Percentiles rank a stretch among this genome's conserved stretches.
These are phyloP conservation scores for Incurvaria masculella DNA, from an alignment of 2,888 invertebrate genomes.

Conservation along the genomic window DNA sequence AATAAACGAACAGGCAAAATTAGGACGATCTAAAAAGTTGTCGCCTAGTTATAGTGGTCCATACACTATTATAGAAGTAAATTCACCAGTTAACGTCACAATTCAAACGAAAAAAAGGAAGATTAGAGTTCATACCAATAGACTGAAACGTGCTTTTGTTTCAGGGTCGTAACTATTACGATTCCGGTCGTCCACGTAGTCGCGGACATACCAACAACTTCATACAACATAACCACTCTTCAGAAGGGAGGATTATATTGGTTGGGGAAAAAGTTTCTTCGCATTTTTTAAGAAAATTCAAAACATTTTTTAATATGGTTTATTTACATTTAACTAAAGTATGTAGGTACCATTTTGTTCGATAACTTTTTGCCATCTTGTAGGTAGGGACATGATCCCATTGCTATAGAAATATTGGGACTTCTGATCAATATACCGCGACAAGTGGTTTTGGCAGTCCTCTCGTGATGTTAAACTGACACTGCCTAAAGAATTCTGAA, in stretches of 20 bases:
- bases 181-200: conserved; percentile 5
- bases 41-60: conserved; percentile 12
- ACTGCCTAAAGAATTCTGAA: no score
- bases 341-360: no score
- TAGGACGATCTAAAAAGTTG: conserved; percentile 13
- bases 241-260: conserved; percentile 13
- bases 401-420: no score
- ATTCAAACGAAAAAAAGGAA: conserved; percentile 13
- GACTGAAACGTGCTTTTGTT: conserved; percentile 17
- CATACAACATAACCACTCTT: conserved; percentile 10
- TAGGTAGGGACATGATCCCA: no score
- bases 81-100: conserved; percentile 15
- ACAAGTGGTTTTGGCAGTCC: no score
- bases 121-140: conserved; percentile 13
- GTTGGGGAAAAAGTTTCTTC: no score
- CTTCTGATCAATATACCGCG: no score
- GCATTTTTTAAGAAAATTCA: no score
- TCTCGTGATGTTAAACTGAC: no score
- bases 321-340: no score
- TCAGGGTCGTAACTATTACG: conserved; percentile 13
- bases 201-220: conserved; percentile 4
- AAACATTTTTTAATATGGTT: no score
- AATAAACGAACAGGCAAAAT: conserved; percentile 12
- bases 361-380: no score
- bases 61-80: conserved; percentile 12